These are phyloP conservation scores for Alectoris magna DNA, from an alignment of 2,797 vertebrate species.

Conservation along the genomic window DNA sequence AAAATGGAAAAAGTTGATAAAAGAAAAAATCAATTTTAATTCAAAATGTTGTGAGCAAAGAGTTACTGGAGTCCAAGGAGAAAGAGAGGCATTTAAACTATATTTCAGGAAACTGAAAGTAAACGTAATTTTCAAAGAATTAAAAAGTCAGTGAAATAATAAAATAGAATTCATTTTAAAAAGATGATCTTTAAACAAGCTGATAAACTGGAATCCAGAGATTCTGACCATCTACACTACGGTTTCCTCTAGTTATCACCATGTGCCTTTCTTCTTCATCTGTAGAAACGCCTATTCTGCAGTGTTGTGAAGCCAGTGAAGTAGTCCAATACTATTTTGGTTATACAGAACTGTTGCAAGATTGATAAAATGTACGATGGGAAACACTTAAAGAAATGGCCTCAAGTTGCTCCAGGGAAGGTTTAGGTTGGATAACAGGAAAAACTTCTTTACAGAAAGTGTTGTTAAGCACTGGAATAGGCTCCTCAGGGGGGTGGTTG, in stretches of 20 bases:
- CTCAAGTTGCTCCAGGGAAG: too few relatives aligned
- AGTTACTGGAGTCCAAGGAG: neutral
- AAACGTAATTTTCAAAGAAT: neutral
- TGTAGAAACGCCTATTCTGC: neutral
- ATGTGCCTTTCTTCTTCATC: neutral
- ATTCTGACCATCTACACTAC: neutral
- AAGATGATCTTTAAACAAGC: neutral
- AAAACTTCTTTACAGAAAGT: too few relatives aligned
- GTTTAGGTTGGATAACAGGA: too few relatives aligned
- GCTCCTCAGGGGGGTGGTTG: too few relatives aligned
- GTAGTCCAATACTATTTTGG: neutral
- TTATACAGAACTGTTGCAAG: neutral
- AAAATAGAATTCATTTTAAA: too few relatives aligned
- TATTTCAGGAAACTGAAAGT: neutral
- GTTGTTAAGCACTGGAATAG: too few relatives aligned
- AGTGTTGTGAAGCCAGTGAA: neutral
- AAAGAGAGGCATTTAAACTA: neutral
- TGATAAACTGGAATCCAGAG: neutral
- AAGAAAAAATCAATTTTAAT: neutral
- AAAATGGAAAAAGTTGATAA: neutral
- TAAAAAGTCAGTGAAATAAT: neutral
- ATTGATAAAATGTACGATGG: accelerated
- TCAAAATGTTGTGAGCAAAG: neutral
- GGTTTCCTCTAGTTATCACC: neutral
- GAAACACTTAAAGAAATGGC: neutral